Base-by-base conservation (phyloP, 2,888 invertebrate genomes). In the Hemistola chrysoprasaria region DNA sequence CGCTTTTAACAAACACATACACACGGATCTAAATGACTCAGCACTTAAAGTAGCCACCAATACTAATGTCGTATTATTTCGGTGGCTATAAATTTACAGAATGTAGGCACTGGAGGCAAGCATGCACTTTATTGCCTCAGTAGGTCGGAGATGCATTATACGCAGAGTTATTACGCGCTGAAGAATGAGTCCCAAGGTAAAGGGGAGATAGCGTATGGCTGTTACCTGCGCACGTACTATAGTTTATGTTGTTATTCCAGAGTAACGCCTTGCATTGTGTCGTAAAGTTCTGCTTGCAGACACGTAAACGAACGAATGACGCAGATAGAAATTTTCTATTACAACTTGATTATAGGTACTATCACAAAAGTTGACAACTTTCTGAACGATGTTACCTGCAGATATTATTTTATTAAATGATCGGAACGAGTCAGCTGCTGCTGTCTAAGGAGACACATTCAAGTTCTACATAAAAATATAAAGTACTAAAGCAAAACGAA, bases 131-230 rank as follows among this genome's bases (percentile, higher is more conserved):
- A 74, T 70, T 62, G 59, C 65, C 47, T 38, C 50, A 51, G 56
- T 59, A 59, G 56, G 62, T 60, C 48, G 50, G 55, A 66, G 68
- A 65, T 73, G 74, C 70, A 69, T 71, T 71, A 67, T 68, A 63
- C 59, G 56, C 51, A 53, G 62, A 75, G 70, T 73, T 71, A 72
- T 72, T 38, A 57, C 53, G 62, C 47, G 43, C 55, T 62, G 70
- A 73, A 69, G 71, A 72, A 81, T 73, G 62, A 67, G 59, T 78
- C 77, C 78, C 76, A 63, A 65, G 74, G 65, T 51, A 71, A 69
- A 63, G 66, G 70, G 71, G 65, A 56, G 61, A 54, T 52, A 43
- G 36, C 45, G 38, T 44, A 49, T 40, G 32, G 44, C 48, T 53
- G 48, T 48, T 46, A 55, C 38, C 34, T 43, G 30, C 44, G 46